A percentile compares a stretch with the other conserved stretches of the same genome.
phyloP scores from a whole-genome alignment of 2,888 invertebrate species.

The Axea sp. region DNA sequence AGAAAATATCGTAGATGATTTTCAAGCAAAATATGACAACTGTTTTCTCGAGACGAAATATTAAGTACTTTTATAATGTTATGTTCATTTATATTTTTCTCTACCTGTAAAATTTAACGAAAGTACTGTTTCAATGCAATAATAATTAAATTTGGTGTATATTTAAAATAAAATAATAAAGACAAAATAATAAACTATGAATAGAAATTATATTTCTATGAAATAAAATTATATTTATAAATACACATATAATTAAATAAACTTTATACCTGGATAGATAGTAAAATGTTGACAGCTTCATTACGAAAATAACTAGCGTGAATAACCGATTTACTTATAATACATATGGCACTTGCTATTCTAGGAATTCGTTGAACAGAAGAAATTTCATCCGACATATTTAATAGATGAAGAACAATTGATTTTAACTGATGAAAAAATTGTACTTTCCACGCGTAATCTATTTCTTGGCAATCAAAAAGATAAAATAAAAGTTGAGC shows the following conservation, averaged over 20 bases:
- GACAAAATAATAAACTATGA: too few species aligned
- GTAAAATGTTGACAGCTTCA: conserved; percentile 81
- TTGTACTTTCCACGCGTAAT: conserved; percentile 67
- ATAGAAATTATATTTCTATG: too few species aligned
- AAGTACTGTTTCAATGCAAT: too few species aligned
- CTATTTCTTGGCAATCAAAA: conserved; percentile 68
- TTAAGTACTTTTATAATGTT: conserved; percentile 37
- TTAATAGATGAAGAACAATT: conserved; percentile 38
- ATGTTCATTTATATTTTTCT: conserved; percentile 39
- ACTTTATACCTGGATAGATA: conserved; percentile 80
- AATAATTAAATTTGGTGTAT: not conserved
- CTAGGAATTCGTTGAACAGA: conserved; percentile 82
- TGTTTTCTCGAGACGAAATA: conserved; percentile 29
- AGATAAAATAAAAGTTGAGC: conserved; percentile 75
- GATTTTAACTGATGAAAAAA: conserved; percentile 75
- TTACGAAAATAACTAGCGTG: conserved; percentile 79
- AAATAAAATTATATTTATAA: too few species aligned
- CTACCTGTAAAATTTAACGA: conserved; percentile 36
- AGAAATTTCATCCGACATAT: conserved; percentile 27
- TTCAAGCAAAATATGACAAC: conserved; percentile 16
- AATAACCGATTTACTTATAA: conserved; percentile 81
- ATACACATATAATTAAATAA: too few species aligned
- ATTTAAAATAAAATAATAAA: too few species aligned
- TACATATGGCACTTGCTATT: conserved; percentile 82
- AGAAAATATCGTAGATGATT: conserved; percentile 20